These are phyloP conservation scores for Drosophila quadrilineata DNA, from an alignment of 1,140 invertebrate species.

Conservation along the genomic window DNA sequence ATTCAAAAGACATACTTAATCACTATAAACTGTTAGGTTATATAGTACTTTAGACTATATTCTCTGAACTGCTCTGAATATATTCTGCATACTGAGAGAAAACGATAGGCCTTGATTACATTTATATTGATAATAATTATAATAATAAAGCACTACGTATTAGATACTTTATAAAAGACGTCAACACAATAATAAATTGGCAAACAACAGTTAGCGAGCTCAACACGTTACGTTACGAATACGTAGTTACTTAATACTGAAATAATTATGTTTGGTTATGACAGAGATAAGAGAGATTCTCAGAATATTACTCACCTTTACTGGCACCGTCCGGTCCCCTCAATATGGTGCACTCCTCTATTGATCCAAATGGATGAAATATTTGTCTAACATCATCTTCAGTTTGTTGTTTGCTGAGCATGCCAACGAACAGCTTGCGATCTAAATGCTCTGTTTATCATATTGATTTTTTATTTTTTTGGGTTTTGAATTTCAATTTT, in stretches of 20 bases:
- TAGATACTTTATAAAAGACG: conserved; percentile 43
- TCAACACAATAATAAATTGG: conserved; percentile 56
- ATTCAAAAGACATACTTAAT: no score
- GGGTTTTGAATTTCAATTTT: conserved; percentile 3
- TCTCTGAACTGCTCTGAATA: no score
- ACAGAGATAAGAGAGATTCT: conserved; percentile 2
- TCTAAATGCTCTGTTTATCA: conserved; percentile 84
- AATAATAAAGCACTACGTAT: conserved; percentile 31
- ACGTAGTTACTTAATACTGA: conserved; percentile 30
- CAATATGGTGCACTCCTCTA: conserved; percentile 99
- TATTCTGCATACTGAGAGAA: conserved; percentile 16
- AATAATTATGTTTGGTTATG: conserved; percentile 4
- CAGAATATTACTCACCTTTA: conserved; percentile 89
- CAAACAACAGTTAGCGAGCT: conserved; percentile 66
- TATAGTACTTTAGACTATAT: no score
- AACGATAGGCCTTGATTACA: background rate
- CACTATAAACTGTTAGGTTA: no score
- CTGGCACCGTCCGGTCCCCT: conserved; percentile 97
- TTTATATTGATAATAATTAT: background rate
- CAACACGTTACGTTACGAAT: conserved; percentile 70
- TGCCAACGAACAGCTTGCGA: conserved; percentile 99
- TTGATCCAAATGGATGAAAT: conserved; percentile 97
- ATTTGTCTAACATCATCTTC: conserved; percentile 99
- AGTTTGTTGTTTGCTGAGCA: conserved; percentile 99
- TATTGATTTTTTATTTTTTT: conserved; percentile 24